Conservation (phyloP, 2,888 invertebrate species). For the Tetragnatha montana region DNA sequence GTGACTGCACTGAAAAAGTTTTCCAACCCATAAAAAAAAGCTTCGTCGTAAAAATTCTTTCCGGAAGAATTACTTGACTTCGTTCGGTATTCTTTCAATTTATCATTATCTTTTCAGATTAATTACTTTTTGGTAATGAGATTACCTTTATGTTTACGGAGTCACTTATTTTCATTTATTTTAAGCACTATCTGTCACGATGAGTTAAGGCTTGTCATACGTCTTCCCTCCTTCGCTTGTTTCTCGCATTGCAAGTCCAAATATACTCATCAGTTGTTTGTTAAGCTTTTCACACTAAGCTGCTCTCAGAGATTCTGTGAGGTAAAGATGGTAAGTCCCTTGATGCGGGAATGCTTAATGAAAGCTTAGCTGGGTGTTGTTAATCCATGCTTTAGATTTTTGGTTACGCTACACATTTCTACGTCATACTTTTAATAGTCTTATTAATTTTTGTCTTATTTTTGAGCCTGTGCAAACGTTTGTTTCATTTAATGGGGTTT, state of each 20-base stretch:
- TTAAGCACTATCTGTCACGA: background rate
- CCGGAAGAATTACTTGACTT: constrained; percentile 5
- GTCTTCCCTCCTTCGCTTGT: background rate
- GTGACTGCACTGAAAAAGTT: background rate
- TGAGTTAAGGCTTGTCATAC: background rate
- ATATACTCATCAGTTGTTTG: background rate
- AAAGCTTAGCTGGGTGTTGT: background rate
- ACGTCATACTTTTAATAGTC: too few relatives aligned
- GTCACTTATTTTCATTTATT: constrained; percentile 14
- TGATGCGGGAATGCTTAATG: background rate
- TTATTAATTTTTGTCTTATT: too few relatives aligned
- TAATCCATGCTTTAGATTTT: too few relatives aligned
- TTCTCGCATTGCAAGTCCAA: background rate
- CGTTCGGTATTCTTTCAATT: background rate
- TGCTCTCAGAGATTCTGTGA: background rate
- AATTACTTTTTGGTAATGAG: constrained; percentile 18
- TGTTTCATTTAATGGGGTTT: too few relatives aligned
- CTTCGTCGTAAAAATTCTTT: background rate
- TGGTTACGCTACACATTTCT: too few relatives aligned
- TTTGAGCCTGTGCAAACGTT: too few relatives aligned
- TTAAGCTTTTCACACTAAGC: background rate
- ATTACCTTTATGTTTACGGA: background rate
- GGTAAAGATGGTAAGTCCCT: background rate
- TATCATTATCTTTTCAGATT: constrained; percentile 4
- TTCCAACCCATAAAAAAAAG: background rate